Conservation (phyloP, 2,797 vertebrate species). For the Falco concolor region DNA sequence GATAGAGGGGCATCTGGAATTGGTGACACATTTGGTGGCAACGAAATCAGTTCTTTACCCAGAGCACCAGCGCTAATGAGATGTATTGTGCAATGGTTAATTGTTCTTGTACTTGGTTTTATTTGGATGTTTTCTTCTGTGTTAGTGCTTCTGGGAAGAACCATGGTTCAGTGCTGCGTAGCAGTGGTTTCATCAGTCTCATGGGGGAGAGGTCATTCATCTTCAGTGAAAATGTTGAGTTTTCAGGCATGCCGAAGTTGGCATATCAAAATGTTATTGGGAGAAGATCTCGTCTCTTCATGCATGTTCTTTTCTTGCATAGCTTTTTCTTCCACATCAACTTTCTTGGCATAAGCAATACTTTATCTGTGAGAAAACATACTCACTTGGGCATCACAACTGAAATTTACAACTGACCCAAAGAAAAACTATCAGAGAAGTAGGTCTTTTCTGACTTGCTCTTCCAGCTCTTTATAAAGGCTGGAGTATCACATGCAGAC, state of each 20-base stretch:
- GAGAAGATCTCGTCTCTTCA: background rate
- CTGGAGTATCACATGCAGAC: background rate
- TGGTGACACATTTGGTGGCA: background rate
- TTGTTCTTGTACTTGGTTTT: conserved; percentile 19
- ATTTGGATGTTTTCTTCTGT: conserved; percentile 32
- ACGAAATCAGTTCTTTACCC: background rate
- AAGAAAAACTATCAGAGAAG: background rate
- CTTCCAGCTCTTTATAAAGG: background rate
- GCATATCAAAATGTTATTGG: background rate
- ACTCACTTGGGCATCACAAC: background rate
- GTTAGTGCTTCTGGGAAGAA: conserved; percentile 23
- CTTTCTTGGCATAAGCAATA: conserved; percentile 13
- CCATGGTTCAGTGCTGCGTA: background rate
- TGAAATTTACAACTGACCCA: background rate
- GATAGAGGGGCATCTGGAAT: background rate
- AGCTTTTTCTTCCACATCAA: background rate
- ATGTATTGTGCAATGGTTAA: conserved; percentile 29
- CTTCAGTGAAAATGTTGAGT: conserved; percentile 5
- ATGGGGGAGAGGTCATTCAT: background rate
- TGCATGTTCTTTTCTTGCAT: background rate
- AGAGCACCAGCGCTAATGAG: background rate
- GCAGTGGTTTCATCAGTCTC: conserved; percentile 19
- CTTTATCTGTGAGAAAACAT: conserved; percentile 36
- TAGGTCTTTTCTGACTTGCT: background rate
- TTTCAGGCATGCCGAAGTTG: background rate